A percentile compares a stretch with the other conserved stretches of the same genome.
phyloP scores from a whole-genome alignment of 2,113 vertebrate species.

The Carettochelys insculpta region DNA sequence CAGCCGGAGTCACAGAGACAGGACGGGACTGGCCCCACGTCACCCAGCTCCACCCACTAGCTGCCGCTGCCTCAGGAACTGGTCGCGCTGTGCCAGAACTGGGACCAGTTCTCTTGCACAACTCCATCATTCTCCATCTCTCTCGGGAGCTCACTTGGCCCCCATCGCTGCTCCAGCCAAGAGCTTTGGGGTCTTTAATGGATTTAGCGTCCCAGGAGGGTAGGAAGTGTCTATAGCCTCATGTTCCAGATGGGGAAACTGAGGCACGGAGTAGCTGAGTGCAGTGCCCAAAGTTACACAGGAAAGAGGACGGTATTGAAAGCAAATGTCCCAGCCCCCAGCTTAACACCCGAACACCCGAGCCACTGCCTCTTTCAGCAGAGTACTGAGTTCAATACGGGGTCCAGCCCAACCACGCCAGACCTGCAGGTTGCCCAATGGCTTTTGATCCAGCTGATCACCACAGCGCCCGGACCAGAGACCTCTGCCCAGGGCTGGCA shows the following conservation, averaged over 20 bases:
- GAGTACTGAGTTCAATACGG: not conserved
- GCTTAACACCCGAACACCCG: not conserved
- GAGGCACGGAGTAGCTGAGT: not conserved
- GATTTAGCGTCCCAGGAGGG: not conserved
- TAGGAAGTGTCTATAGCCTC: not conserved
- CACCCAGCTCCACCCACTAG: not conserved
- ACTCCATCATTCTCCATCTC: not conserved
- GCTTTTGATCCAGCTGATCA: not conserved
- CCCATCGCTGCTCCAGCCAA: not conserved
- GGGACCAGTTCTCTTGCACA: not conserved
- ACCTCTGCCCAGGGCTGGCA: not conserved
- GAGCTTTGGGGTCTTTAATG: not conserved
- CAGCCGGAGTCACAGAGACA: not conserved
- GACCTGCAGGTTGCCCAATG: not conserved
- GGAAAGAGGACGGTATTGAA: not conserved
- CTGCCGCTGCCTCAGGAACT: too few species aligned
- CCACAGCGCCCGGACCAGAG: not conserved
- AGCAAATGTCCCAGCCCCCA: not conserved
- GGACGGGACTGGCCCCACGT: not conserved
- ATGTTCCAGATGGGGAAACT: not conserved
- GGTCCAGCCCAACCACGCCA: not conserved
- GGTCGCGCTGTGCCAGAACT: not conserved
- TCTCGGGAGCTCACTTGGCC: not conserved
- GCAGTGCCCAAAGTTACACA: not conserved
- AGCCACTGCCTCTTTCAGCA: not conserved